phyloP scores from a whole-genome alignment of 2,113 vertebrate genomes.

The Pseudorectes ferrugineus region DNA sequence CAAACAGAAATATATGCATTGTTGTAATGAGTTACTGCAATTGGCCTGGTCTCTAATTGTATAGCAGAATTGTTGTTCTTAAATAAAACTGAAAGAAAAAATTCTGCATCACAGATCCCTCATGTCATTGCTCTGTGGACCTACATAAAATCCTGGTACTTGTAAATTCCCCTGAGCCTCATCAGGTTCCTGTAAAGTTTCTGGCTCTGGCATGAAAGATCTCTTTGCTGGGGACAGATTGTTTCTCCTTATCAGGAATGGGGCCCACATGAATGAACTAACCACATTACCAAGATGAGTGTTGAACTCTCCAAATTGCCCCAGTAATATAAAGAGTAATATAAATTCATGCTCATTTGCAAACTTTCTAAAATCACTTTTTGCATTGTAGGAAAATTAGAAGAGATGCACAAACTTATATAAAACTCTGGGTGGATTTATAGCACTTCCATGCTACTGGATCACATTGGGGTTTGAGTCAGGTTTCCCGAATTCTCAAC shows the following conservation, averaged over 20 bases:
- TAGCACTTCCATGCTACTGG: neutral
- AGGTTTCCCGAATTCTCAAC: neutral
- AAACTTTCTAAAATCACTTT: neutral
- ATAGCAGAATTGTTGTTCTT: neutral
- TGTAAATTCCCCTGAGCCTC: neutral
- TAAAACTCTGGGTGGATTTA: neutral
- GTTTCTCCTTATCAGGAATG: neutral
- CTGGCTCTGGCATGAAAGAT: neutral
- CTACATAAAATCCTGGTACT: neutral
- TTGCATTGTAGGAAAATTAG: neutral
- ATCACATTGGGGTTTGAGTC: neutral
- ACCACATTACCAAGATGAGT: neutral
- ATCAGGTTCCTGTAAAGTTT: neutral
- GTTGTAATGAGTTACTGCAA: neutral
- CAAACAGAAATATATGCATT: neutral
- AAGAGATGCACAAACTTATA: neutral
- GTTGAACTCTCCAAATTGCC: neutral
- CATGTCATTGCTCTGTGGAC: neutral
- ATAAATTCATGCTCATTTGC: neutral
- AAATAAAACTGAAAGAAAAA: neutral
- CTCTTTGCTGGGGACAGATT: neutral
- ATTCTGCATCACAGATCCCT: neutral
- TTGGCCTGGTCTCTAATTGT: neutral
- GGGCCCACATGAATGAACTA: neutral
- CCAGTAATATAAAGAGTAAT: neutral